These are phyloP conservation scores for Motacilla alba DNA, from an alignment of 2,113 vertebrate species.

Conservation along the genomic window DNA sequence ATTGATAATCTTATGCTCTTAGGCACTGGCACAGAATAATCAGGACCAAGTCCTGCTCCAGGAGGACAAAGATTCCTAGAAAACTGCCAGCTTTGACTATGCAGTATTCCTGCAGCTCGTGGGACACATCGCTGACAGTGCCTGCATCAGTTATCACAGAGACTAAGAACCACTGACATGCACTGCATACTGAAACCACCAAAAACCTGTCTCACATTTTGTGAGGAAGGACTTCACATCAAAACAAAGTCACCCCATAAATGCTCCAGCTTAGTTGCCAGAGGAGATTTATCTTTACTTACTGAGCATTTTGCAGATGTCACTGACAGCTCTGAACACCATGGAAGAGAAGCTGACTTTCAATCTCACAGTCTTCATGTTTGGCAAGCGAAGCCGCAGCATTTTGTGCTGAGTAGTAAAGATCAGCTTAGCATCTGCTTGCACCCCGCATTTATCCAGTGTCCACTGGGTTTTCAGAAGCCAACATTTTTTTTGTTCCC, in stretches of 20 bases:
- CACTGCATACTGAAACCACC: not conserved
- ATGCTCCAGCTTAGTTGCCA: not conserved
- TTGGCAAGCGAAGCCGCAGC: slow-evolving; percentile 89
- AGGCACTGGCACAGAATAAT: not conserved
- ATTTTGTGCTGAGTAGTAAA: slow-evolving; percentile 94
- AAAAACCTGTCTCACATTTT: not conserved
- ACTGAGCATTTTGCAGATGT: slow-evolving; percentile 93
- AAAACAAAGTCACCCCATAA: not conserved
- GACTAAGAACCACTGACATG: not conserved
- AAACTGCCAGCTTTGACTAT: not conserved
- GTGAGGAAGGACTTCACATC: not conserved
- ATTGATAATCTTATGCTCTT: not conserved
- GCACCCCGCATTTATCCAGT: slow-evolving; percentile 91
- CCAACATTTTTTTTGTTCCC: slow-evolving; percentile 93
- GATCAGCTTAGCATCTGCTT: slow-evolving; percentile 89
- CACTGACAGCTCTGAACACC: slow-evolving; percentile 88
- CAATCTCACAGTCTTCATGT: slow-evolving; percentile 85
- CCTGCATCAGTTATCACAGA: not conserved
- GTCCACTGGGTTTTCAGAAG: slow-evolving; percentile 97
- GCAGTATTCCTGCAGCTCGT: not conserved
- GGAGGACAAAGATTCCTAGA: not conserved
- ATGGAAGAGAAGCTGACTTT: slow-evolving; percentile 88
- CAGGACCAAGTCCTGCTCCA: not conserved
- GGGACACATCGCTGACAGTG: not conserved
- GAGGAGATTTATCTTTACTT: slow-evolving; percentile 64